Base-by-base conservation (phyloP, 2,888 invertebrate genomes). In the Nemapogon koenigi region DNA sequence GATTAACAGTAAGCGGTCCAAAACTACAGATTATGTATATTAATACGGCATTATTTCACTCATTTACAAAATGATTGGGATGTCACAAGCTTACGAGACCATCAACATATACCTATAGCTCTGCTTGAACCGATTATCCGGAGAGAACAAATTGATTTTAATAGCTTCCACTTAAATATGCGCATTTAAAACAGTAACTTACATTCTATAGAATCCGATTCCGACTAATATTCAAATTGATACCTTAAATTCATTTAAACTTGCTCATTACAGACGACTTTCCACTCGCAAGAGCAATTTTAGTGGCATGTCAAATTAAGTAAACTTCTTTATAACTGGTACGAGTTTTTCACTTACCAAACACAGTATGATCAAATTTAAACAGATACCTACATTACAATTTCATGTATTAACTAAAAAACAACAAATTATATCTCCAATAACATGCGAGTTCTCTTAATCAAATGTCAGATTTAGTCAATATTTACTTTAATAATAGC, bases 391-490 rank as follows among this genome's bases (percentile, higher is more conserved):
- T 6, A 28, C 28, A 14, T n/a, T n/a, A n/a, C n/a, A n/a, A n/a
- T n/a, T n/a, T n/a, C n/a, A n/a, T n/a, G n/a, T n/a, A n/a, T n/a
- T n/a, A n/a, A n/a, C n/a, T 50, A 51, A 50, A 31, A 53, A 52
- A 54, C 52, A 57, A 49, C 52, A 47, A 57, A 57, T 57, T 57
- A 57, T 15, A 33, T 19, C 17, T 19, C 33, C 18, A 22, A 33
- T 33, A 33, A 33, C 33, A 13, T 17, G n/a, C 16, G 16, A 26
- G 56, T 66, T 68, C 64, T 68, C 67, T 75, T 69, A 72, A 71
- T 73, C 71, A 70, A 70, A 70, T 48, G 73, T 76, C 73, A 57
- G 76, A 75, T 75, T 72, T 72, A 61, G 66, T 62, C 57, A 69
- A 65, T 59, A 69, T 71, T 68, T 59, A 53, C 57, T 66, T 59